Evolutionary conservation across 2,113 vertebrate genomes (phyloP).

Genomic region (Castor canadensis): DNA sequence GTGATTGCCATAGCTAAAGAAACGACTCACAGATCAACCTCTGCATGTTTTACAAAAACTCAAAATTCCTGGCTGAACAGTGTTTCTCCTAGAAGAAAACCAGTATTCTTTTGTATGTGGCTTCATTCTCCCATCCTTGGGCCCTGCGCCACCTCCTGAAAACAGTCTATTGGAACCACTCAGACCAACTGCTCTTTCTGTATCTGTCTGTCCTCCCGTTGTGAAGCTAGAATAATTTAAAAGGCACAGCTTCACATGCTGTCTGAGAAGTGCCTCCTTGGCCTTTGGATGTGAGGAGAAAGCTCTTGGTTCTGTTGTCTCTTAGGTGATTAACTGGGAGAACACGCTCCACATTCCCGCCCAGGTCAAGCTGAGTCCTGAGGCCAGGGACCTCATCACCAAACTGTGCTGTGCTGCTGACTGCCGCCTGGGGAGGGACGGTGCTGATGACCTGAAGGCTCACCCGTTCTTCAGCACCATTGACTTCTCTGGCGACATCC

Average conservation of each 20-base stretch:
- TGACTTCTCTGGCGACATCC: slow-evolving; percentile 95
- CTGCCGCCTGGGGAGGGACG: slow-evolving; percentile 92
- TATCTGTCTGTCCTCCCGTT: neutral
- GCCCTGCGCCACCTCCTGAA: neutral
- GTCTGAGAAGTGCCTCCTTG: too few species aligned
- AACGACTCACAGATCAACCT: neutral
- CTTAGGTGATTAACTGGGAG: slow-evolving; percentile 98
- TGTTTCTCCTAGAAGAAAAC: neutral
- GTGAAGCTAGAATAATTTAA: neutral
- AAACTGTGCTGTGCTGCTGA: slow-evolving; percentile 95
- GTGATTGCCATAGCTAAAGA: neutral
- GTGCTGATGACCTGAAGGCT: slow-evolving; percentile 95
- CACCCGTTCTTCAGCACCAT: slow-evolving; percentile 93
- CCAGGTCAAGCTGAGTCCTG: slow-evolving; percentile 94
- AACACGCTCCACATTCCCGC: slow-evolving; percentile 96
- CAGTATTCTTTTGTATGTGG: neutral
- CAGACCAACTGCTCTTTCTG: neutral
- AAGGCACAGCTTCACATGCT: fast-evolving
- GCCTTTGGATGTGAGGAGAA: neutral
- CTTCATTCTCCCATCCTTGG: neutral
- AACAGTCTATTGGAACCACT: too few species aligned
- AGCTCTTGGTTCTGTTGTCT: slow-evolving; percentile 46
- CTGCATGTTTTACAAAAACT: too few species aligned
- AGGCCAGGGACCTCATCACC: slow-evolving; percentile 95
- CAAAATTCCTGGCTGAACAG: too few species aligned